phyloP scores from a whole-genome alignment of 2,888 invertebrate species.

The Coelinius sp. region DNA sequence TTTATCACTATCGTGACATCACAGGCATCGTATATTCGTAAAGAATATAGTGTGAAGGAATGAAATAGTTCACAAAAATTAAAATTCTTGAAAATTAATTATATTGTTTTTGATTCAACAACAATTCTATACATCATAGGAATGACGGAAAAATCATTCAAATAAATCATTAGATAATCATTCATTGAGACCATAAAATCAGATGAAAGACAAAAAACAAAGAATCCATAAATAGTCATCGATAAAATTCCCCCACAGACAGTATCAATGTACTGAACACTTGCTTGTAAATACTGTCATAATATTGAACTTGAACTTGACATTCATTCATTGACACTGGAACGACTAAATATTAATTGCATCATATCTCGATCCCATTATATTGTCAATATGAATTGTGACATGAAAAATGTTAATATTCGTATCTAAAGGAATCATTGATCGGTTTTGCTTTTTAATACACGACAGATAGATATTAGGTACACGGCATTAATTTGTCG shows the following conservation, averaged over 20 bases:
- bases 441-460: constrained; percentile 35
- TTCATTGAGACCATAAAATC: background rate
- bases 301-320: constrained; percentile 20
- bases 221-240: background rate
- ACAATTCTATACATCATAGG: background rate
- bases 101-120: background rate
- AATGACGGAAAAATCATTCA: background rate
- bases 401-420: constrained; percentile 9
- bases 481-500: constrained; percentile 61
- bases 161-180: background rate
- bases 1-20: background rate
- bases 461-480: constrained; percentile 54
- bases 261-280: constrained; percentile 12
- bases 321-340: background rate
- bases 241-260: background rate
- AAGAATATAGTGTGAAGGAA: background rate
- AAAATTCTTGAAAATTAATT: too few relatives aligned
- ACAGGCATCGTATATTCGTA: background rate
- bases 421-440: constrained; percentile 29
- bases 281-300: constrained; percentile 3
- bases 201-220: background rate
- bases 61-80: too few relatives aligned
- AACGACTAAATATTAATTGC: constrained; percentile 7
- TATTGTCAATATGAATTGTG: constrained; percentile 2
- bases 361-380: background rate